A percentile compares a stretch with the other conserved stretches of the same genome.
phyloP scores from a whole-genome alignment of 2,797 vertebrate species.

The Discoglossus pictus region DNA sequence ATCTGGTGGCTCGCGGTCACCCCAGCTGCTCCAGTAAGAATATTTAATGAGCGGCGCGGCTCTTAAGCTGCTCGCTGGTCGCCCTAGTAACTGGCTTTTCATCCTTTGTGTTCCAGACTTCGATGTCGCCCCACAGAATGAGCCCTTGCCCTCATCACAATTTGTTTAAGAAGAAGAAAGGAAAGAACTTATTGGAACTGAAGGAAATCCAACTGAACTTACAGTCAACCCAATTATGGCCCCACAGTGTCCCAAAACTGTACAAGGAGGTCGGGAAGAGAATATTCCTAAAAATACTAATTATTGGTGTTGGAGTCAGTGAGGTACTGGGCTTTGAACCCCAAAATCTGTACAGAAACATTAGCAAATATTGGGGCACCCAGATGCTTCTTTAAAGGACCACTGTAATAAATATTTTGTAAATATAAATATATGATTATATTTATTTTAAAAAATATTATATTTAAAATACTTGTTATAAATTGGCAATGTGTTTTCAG shows the following conservation, averaged over 20 bases:
- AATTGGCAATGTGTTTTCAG: too few relatives aligned
- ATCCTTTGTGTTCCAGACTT: neutral
- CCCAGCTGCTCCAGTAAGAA: conserved; percentile 49
- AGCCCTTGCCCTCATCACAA: conserved; percentile 33
- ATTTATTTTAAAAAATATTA: too few relatives aligned
- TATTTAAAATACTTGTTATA: too few relatives aligned
- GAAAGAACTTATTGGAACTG: conserved; percentile 20
- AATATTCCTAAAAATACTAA: too few relatives aligned
- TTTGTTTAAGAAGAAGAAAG: conserved; percentile 23
- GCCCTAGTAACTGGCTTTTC: conserved; percentile 51
- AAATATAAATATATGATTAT: too few relatives aligned
- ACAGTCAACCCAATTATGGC: conserved; percentile 38
- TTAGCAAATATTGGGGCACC: too few relatives aligned
- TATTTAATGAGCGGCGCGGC: conserved; percentile 50
- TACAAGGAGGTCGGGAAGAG: neutral
- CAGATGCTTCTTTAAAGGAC: too few relatives aligned
- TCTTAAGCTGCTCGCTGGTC: conserved; percentile 46
- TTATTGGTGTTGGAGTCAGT: too few relatives aligned
- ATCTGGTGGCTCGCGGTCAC: conserved; percentile 23
- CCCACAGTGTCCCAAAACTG: neutral
- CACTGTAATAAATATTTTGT: too few relatives aligned
- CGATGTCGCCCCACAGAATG: conserved; percentile 31
- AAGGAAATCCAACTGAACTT: conserved; percentile 33
- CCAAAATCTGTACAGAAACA: too few relatives aligned
- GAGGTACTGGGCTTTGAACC: too few relatives aligned